These are phyloP conservation scores for Monopterus albus DNA, from an alignment of 2,113 vertebrate genomes.

Conservation along the genomic window DNA sequence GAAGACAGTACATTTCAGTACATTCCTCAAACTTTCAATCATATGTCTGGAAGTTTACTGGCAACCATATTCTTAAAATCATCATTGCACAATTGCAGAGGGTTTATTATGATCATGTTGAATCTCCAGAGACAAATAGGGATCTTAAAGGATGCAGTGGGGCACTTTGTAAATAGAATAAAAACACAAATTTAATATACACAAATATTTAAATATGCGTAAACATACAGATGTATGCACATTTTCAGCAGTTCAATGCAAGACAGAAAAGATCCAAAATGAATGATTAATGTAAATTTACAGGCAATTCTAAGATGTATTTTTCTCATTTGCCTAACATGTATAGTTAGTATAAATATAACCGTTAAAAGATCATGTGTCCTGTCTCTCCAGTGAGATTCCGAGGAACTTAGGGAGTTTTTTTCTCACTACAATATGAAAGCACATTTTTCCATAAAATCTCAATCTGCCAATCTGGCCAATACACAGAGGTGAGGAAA, in stretches of 20 bases:
- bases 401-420: constrained; percentile 45
- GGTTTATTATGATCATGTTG: constrained; percentile 65
- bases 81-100: constrained; percentile 45
- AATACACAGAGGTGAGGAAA: constrained; percentile 55
- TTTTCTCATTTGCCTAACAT: constrained; percentile 47
- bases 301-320: constrained; percentile 45
- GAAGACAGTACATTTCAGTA: background rate
- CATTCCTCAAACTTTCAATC: background rate
- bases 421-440: constrained; percentile 51
- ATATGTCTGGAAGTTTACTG: background rate
- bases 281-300: constrained; percentile 48
- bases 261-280: constrained; percentile 53
- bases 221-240: constrained; percentile 73
- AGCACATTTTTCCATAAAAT: constrained; percentile 37
- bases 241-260: constrained; percentile 77
- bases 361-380: constrained; percentile 34
- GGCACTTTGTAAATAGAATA: constrained; percentile 76
- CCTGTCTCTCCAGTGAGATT: constrained; percentile 44
- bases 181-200: constrained; percentile 78
- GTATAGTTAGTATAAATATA: constrained; percentile 41
- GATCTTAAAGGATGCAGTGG: constrained; percentile 66
- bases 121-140: constrained; percentile 68
- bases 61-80: constrained; percentile 22
- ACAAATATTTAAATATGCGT: constrained; percentile 77
- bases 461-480: constrained; percentile 56